phyloP scores from a whole-genome alignment of 2,888 invertebrate species.

The Paralinhomoeus sp. region DNA sequence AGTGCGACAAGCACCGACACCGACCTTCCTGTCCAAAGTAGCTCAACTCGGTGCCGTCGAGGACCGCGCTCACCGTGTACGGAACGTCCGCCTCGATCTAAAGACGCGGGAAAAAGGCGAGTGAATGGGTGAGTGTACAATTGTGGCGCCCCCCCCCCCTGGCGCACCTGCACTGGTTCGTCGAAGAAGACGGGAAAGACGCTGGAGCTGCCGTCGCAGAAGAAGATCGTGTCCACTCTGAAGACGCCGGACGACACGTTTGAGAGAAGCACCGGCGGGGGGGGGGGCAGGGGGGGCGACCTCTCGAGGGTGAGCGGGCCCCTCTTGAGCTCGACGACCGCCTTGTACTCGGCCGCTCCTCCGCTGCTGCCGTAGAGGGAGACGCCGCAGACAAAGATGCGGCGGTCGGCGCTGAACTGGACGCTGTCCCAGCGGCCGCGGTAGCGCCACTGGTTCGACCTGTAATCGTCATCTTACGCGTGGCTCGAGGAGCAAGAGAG shows the following conservation, averaged over 20 bases:
- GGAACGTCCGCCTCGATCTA: slow-evolving; percentile 78
- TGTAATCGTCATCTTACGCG: too few species aligned
- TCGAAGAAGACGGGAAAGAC: slow-evolving; percentile 71
- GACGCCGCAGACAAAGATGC: slow-evolving; percentile 83
- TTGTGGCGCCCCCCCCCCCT: too few species aligned
- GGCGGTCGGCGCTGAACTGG: slow-evolving; percentile 78
- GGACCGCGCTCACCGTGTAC: slow-evolving; percentile 79
- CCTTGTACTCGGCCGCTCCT: slow-evolving; percentile 67
- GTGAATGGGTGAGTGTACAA: too few species aligned
- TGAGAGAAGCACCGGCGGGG: too few species aligned
- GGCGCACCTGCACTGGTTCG: slow-evolving; percentile 39
- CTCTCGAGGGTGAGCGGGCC: slow-evolving; percentile 20
- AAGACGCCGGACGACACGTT: too few species aligned
- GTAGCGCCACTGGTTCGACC: slow-evolving; percentile 86
- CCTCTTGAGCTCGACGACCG: slow-evolving; percentile 72
- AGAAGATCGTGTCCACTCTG: too few species aligned
- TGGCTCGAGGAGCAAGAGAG: too few species aligned
- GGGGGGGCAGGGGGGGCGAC: too few species aligned
- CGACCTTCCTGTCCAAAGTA: slow-evolving; percentile 95
- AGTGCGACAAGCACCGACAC: slow-evolving; percentile 56
- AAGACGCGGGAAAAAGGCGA: neutral
- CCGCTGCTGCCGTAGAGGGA: slow-evolving; percentile 79
- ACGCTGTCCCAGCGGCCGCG: slow-evolving; percentile 85
- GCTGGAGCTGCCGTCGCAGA: slow-evolving; percentile 83
- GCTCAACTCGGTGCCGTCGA: slow-evolving; percentile 76